phyloP scores from a whole-genome alignment of 2,113 vertebrate genomes.

The Zosterops hypoxanthus region DNA sequence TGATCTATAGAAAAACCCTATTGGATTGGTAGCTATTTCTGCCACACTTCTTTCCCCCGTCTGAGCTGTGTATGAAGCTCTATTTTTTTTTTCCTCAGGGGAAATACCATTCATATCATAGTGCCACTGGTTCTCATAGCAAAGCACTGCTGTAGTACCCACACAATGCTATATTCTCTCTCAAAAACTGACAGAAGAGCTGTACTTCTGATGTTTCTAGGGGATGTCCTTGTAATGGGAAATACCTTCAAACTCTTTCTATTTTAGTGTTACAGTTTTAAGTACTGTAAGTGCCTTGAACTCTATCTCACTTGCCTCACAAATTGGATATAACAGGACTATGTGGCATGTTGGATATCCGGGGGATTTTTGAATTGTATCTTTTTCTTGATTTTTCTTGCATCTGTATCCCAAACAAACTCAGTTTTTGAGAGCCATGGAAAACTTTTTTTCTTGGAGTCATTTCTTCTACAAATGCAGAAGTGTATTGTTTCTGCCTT shows the following conservation, averaged over 20 bases:
- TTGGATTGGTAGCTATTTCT: background rate
- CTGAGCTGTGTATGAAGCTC: background rate
- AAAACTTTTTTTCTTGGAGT: background rate
- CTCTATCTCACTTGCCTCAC: background rate
- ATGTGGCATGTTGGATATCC: background rate
- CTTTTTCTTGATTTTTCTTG: background rate
- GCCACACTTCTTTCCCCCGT: background rate
- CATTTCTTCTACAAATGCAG: background rate
- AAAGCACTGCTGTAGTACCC: background rate
- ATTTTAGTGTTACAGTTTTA: background rate
- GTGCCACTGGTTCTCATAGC: background rate
- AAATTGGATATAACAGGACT: background rate
- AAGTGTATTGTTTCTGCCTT: background rate
- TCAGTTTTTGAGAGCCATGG: background rate
- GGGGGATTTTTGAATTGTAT: background rate
- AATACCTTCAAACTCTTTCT: background rate
- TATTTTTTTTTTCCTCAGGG: background rate
- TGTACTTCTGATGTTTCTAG: background rate
- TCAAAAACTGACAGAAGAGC: background rate
- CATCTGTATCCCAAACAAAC: background rate
- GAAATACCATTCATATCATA: background rate
- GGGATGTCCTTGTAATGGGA: background rate
- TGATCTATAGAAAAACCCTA: accelerated
- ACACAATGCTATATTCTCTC: background rate
- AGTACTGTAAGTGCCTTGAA: background rate